Evolutionary conservation across 2,113 vertebrate genomes (phyloP).

Genomic region (Dasyornis broadbenti): DNA sequence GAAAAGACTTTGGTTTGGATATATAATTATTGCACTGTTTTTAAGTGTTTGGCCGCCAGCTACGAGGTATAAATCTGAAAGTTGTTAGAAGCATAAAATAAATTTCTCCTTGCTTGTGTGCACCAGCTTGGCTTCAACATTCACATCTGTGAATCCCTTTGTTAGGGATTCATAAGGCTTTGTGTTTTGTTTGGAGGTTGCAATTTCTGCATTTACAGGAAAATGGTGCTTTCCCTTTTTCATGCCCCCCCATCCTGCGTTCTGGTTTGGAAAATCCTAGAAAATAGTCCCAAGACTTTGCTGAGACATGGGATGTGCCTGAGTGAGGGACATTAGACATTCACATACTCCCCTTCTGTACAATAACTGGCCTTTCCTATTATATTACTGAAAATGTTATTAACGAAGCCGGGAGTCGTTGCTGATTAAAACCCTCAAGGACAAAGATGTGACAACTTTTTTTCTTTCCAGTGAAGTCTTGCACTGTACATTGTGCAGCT

Average conservation of each 20-base stretch:
- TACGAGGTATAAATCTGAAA: neutral
- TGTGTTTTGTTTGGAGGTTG: neutral
- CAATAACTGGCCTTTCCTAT: neutral
- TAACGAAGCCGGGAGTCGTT: constrained; percentile 36
- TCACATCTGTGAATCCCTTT: neutral
- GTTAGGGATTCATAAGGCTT: neutral
- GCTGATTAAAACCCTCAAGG: constrained; percentile 78
- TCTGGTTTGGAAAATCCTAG: neutral
- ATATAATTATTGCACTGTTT: neutral
- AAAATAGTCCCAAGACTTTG: neutral
- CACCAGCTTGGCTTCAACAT: neutral
- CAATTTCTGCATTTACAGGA: neutral
- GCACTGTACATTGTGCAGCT: neutral
- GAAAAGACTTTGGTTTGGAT: neutral
- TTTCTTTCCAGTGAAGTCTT: neutral
- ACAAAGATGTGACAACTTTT: constrained; percentile 58
- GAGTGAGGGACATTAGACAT: neutral
- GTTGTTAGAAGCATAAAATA: neutral
- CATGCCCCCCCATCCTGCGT: fast-evolving
- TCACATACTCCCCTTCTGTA: neutral
- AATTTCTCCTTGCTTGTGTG: neutral
- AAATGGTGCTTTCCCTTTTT: neutral
- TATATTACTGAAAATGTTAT: constrained; percentile 24
- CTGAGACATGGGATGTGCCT: neutral
- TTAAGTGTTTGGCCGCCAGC: neutral